Percentiles rank a stretch among this genome's conserved stretches.
Conservation (phyloP, 1,140 invertebrate genomes). For the Oedothorax gibbosus region DNA sequence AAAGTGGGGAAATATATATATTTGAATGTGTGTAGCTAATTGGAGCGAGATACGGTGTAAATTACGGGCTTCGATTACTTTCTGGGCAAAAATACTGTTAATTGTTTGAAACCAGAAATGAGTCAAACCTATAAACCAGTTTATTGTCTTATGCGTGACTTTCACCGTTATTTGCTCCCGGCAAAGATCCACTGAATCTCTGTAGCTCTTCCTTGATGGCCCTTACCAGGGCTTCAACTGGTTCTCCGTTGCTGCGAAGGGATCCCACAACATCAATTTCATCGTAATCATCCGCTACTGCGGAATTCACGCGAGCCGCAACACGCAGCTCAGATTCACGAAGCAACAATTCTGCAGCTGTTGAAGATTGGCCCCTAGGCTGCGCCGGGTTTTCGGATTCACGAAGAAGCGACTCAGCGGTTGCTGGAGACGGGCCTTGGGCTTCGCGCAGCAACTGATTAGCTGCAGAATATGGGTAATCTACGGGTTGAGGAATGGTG, state of each 20-base stretch:
- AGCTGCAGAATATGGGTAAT: background rate
- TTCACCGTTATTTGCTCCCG: constrained; percentile 27
- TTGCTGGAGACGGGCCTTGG: background rate
- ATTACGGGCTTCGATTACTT: background rate
- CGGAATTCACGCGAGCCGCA: background rate
- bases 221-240: constrained; percentile 38
- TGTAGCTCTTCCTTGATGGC: constrained; percentile 57
- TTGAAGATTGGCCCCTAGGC: background rate
- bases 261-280: constrained; percentile 37
- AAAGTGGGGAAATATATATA: too few species aligned
- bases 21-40: too few species aligned
- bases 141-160: constrained; percentile 38
- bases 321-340: constrained; percentile 26
- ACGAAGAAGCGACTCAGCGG: background rate
- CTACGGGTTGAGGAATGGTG: background rate
- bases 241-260: constrained; percentile 5
- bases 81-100: background rate
- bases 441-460: background rate
- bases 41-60: background rate
- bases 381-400: background rate
- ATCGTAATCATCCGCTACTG: constrained; percentile 25
- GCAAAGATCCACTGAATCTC: constrained; percentile 39
- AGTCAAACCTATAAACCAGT: background rate
- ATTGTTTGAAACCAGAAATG: background rate
- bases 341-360: background rate